These are phyloP conservation scores for Caerostris darwini DNA, from an alignment of 1,140 invertebrate genomes.

Conservation along the genomic window DNA sequence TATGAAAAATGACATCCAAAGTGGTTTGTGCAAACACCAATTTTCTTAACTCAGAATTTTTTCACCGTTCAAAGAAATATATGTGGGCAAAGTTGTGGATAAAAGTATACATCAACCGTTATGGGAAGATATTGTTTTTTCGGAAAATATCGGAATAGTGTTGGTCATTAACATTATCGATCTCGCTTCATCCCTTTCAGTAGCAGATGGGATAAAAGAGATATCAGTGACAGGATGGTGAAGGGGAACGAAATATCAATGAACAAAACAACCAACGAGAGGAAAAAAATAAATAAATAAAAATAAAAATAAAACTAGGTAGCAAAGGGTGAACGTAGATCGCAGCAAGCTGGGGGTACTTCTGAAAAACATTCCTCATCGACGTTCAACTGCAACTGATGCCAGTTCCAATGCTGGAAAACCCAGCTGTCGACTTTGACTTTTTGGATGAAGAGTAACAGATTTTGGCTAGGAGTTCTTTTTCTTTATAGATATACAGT, in stretches of 20 bases:
- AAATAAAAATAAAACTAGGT: conserved; percentile 46
- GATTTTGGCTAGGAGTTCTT: conserved; percentile 57
- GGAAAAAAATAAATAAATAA: not conserved
- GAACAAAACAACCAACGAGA: conserved; percentile 28
- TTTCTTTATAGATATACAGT: conserved; percentile 61
- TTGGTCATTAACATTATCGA: conserved; percentile 74
- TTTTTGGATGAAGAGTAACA: conserved; percentile 70
- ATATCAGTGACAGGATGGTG: conserved; percentile 59
- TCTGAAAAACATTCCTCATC: conserved; percentile 55
- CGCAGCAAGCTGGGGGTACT: conserved; percentile 52
- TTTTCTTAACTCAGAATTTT: conserved; percentile 26
- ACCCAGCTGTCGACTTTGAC: conserved; percentile 70
- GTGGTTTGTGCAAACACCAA: not conserved
- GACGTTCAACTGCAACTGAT: conserved; percentile 61
- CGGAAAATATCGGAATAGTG: conserved; percentile 65
- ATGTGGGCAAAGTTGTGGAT: conserved; percentile 17
- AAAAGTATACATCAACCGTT: conserved; percentile 12
- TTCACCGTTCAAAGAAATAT: not conserved
- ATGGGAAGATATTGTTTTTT: conserved; percentile 51
- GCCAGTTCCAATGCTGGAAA: conserved; percentile 57
- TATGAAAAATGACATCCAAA: not conserved
- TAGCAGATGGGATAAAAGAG: conserved; percentile 65
- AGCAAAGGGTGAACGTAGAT: conserved; percentile 60
- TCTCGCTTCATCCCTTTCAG: conserved; percentile 46
- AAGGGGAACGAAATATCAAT: conserved; percentile 63